Conservation (phyloP, 92 coral and sea anemone species). For the Blastomussa wellsi region DNA sequence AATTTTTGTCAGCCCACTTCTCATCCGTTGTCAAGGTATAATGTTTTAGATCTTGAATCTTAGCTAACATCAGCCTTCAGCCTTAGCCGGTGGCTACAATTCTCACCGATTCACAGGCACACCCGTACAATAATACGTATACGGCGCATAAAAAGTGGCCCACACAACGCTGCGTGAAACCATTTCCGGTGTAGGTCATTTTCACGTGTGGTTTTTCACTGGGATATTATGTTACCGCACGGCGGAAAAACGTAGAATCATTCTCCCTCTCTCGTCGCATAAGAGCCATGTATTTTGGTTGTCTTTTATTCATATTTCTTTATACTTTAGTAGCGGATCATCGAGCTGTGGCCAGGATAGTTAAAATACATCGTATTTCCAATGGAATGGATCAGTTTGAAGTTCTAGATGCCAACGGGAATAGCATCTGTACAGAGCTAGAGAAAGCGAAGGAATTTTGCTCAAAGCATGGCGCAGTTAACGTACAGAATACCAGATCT, state of each 20-base stretch:
- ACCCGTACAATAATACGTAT: neutral
- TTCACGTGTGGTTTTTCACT: neutral
- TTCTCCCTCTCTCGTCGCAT: neutral
- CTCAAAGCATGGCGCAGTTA: slow-evolving; percentile 16
- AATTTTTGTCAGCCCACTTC: too few relatives aligned
- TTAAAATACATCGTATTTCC: neutral
- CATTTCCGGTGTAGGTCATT: neutral
- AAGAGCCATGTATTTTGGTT: slow-evolving; percentile 10
- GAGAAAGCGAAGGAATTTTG: slow-evolving; percentile 27
- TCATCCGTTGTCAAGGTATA: too few relatives aligned
- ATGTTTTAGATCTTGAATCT: too few relatives aligned
- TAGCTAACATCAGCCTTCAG: too few relatives aligned
- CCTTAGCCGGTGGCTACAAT: too few relatives aligned
- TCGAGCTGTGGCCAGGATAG: neutral
- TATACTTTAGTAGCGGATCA: neutral
- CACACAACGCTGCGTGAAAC: neutral
- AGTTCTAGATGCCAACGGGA: neutral
- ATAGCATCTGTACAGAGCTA: slow-evolving; percentile 6
- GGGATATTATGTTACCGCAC: neutral
- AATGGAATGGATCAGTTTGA: slow-evolving; percentile 26
- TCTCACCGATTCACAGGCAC: neutral
- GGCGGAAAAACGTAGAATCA: neutral
- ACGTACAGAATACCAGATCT: neutral
- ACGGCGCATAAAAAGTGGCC: neutral
- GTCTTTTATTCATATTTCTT: neutral